Evolutionary conservation across 2,113 vertebrate genomes (phyloP), one percentile per base, ranked within the genome.

Genomic region (Atrichornis clamosus): DNA sequence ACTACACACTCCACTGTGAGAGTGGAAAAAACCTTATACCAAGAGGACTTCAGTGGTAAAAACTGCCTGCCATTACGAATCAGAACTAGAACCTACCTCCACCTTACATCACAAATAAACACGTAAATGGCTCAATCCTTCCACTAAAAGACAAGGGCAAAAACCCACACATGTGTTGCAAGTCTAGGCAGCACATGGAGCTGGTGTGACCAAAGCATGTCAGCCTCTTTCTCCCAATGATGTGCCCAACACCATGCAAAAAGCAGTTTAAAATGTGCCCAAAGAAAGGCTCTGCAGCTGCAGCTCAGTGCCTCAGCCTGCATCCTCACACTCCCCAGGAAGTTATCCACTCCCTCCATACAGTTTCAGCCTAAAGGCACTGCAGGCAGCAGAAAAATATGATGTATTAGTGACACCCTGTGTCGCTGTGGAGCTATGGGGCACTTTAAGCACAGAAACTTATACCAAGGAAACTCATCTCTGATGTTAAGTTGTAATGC

Each of bases 191-290:
- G 82, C 85, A 85, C 5, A 1, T 33, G 58, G 62, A 62, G 33
- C 28, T 17, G 47, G 53, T 1, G 12, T 82, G 84, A 79, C 24
- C 39, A 33, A 4, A 49, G 84, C 60, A 27, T 0, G 3, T 13
- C 80, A 63, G 24, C 3, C 27, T 63, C 52, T 13, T 4, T 7
- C 26, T 52, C 41, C 21, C 26, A 72, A 59, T 5, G 7, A 15
- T 4, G 60, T 16, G 52, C 30, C 52, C 53, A 23, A 59, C 12
- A 19, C 42, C 0, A 0, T 23, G 50, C 0, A 41, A 41, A 41
- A 41, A 12, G 39, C 39, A 62, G 28, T 7, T 11, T 15, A 26
- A 53, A 9, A 9, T 2, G 5, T 30, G 33, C 35, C 23, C 90
- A 78, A 58, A 79, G 17, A 39, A 68, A 55, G 24, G 46, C 63